Conservation (phyloP, 2,888 invertebrate species). For the Lithosia quadra region DNA sequence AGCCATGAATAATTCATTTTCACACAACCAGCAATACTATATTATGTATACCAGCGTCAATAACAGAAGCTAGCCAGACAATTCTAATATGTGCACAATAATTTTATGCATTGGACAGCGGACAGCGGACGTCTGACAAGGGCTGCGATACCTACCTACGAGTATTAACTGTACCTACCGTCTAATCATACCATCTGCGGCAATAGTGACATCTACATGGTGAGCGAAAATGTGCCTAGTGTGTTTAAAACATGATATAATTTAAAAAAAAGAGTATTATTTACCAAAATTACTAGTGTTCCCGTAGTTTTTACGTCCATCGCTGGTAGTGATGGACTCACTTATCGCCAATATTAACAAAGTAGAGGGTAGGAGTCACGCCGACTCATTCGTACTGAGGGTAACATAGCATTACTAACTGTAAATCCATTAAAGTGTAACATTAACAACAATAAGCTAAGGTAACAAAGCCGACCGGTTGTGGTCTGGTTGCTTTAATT, state of each 20-base stretch:
- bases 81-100: neutral
- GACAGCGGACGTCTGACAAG: neutral
- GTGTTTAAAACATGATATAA: too few species aligned
- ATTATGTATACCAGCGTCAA: neutral
- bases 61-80: neutral
- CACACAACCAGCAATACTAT: neutral
- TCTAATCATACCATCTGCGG: neutral
- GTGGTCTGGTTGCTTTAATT: neutral
- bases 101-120: constrained; percentile 5
- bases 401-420: neutral
- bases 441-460: neutral
- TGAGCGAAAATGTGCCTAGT: too few species aligned
- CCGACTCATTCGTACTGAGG: too few species aligned
- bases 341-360: too few species aligned
- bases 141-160: too few species aligned
- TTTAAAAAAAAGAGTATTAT: too few species aligned
- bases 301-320: too few species aligned
- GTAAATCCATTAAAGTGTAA: neutral
- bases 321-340: too few species aligned
- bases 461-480: neutral
- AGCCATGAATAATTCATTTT: neutral
- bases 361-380: too few species aligned
- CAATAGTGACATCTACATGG: too few species aligned
- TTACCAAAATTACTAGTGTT: too few species aligned
- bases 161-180: too few species aligned